Base-by-base conservation (phyloP, 2,888 invertebrate species). In the Gari tellinella region DNA sequence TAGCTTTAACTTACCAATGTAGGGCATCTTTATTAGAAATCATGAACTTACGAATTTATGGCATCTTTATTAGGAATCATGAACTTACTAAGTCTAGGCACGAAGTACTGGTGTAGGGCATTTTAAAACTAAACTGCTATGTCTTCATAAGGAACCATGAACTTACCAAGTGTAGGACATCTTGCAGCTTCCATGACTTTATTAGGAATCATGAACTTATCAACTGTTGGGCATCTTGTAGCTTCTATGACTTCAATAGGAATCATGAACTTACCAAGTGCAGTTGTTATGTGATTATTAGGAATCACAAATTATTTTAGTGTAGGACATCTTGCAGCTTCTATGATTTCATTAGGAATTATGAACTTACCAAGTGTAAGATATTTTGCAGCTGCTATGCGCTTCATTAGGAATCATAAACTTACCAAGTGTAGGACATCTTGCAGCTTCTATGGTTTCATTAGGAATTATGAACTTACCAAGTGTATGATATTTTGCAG, bases 331-430 rank as follows among this genome's bases (percentile, higher is more conserved):
- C 25, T 41, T 5, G 40, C 2, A n/a, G 23, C 25, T 1, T 41
- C 56, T 2, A 58, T 40, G 0, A 45, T 25, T 19, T 62, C 73
- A 25, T 78, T 52, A 17, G 58, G 60, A 23, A 78, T 78, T n/a
- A 49, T 37, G 48, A 70, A 73, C 21, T 45, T 41, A 38, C 78
- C 73, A 19, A 70, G 52, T 1, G 49, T 53, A 3, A 73, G 78
- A n/a, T 66, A 56, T 31, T 73, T 73, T 51, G 49, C 78, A 2
- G 73, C 78, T n/a, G n/a, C n/a, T n/a, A n/a, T n/a, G n/a, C n/a
- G n/a, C n/a, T n/a, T n/a, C n/a, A n/a, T 12, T 12, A 12, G 14
- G 14, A 40, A n/a, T n/a, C n/a, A 31, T 10, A 31, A 31, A 7
- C 4, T 31, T 72, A 72, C 72, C 72, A 57, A 49, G 23, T 17